Conservation (phyloP, 2,888 invertebrate genomes). For the Chymomyza procnemis region DNA sequence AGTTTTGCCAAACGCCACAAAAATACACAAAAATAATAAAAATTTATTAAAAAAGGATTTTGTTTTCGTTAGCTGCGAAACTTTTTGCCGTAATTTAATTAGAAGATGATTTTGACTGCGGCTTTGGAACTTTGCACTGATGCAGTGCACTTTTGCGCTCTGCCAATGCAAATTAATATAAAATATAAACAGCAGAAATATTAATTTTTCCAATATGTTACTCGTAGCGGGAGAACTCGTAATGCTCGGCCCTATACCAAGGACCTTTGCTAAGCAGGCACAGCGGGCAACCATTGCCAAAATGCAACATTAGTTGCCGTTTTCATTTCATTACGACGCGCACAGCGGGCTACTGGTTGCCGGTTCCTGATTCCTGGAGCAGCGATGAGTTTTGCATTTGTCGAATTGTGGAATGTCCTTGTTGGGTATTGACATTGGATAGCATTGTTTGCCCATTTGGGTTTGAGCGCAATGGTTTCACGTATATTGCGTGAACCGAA, state of each 20-base stretch:
- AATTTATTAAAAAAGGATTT: constrained; percentile 47
- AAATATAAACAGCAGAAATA: background rate
- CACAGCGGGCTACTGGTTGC: constrained; percentile 37
- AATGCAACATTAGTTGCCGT: constrained; percentile 61
- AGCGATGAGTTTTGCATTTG: background rate
- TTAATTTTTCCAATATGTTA: background rate
- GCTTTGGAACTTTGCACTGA: constrained; percentile 50
- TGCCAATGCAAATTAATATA: constrained; percentile 52
- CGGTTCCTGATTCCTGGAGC: background rate
- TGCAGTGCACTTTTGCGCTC: constrained; percentile 42
- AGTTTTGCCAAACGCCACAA: constrained; percentile 58
- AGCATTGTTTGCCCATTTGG: constrained; percentile 38
- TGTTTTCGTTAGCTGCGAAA: constrained; percentile 60
- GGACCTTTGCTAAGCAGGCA: no score
- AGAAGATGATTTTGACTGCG: constrained; percentile 72
- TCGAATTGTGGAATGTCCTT: background rate
- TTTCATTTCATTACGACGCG: constrained; percentile 61
- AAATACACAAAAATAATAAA: background rate
- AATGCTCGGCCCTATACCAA: background rate
- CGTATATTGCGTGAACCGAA: constrained; percentile 6
- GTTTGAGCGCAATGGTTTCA: background rate
- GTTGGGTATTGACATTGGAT: background rate
- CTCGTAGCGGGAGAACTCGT: background rate
- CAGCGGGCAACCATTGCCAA: constrained; percentile 5
- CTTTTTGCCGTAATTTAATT: constrained; percentile 57